Base-by-base conservation (phyloP, 2,888 invertebrate genomes). In the Ferdinandea cuprea region DNA sequence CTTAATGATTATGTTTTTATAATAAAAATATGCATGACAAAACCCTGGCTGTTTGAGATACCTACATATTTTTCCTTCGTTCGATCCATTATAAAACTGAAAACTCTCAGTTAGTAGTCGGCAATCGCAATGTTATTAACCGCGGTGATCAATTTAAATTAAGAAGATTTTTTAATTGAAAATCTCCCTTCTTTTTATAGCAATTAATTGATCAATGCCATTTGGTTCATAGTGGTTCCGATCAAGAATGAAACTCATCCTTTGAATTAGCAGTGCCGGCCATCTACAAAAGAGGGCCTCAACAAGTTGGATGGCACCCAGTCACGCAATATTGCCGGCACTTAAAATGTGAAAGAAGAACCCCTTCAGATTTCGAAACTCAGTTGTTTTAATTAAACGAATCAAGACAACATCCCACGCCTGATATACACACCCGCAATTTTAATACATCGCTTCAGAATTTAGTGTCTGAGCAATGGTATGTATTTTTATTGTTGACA, bases 201-300 rank as follows among this genome's bases (percentile, higher is more conserved):
- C 83, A 84, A 84, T 84, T 84, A 84, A 84, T 84, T 84, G 84
- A 79, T 79, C 84, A 84, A 84, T 84, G 79, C 79, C 79, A 79
- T 84, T 79, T 69, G 78, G 68, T 69, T 79, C 65, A 73, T 73
- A 69, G 78, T 79, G 79, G 79, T 84, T 79, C 48, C 69, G 79
- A 84, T 84, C 72, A 84, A 77, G 58, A 79, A 79, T 63, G 73
- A 84, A 65, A 84, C 32, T 79, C 78, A 69, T 84, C 73, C 79
- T 79, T 84, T 84, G 72, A 83, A 72, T 72, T 61, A 76, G 68
- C 72, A 77, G 56, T 54, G 30, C 56, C 61, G 72, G 59, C 46
- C 40, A 59, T 71, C 42, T 69, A 68, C 69, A 46, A 30, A 78
- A 68, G 61, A 78, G 78, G 63, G 77, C 46, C 11, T 72, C 66